These are phyloP conservation scores for Drosophila ezoana DNA, from an alignment of 2,888 invertebrate genomes.

Conservation along the genomic window DNA sequence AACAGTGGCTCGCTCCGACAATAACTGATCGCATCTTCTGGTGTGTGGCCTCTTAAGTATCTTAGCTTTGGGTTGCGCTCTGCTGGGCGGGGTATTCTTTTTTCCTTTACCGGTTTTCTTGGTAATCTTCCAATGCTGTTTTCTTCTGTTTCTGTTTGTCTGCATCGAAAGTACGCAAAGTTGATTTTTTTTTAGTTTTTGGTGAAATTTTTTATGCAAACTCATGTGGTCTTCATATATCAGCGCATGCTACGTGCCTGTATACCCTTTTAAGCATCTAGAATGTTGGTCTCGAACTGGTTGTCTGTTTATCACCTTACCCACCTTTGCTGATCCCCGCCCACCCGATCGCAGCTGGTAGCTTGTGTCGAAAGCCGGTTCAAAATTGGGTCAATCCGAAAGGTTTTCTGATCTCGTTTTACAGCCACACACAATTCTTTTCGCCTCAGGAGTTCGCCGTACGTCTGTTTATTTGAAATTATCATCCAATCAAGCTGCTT, in stretches of 20 bases:
- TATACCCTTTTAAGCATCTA: conserved; percentile 59
- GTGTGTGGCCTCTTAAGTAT: conserved; percentile 53
- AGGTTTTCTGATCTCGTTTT: conserved; percentile 77
- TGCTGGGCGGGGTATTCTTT: conserved; percentile 59
- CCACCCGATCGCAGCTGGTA: conserved; percentile 20
- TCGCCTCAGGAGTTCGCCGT: conserved; percentile 26
- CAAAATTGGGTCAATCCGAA: conserved; percentile 74
- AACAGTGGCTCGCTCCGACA: conserved; percentile 56
- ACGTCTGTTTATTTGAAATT: conserved; percentile 12
- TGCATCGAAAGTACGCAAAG: conserved; percentile 62
- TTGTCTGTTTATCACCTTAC: conserved; percentile 67
- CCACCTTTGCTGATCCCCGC: conserved; percentile 18
- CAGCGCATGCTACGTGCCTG: conserved; percentile 24
- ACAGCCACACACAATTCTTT: conserved; percentile 52
- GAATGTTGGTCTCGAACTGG: conserved; percentile 68
- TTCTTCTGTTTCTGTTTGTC: conserved; percentile 45
- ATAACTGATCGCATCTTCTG: conserved; percentile 65
- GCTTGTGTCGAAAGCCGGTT: conserved; percentile 63
- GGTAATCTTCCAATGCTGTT: conserved; percentile 38
- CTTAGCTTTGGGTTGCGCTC: conserved; percentile 12
- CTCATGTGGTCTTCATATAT: conserved; percentile 64
- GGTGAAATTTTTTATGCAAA: conserved; percentile 75
- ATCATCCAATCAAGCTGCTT: conserved; percentile 54
- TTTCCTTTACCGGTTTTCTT: conserved; percentile 71
- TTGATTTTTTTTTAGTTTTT: conserved; percentile 17